Base-by-base conservation (phyloP, 64 coral and sea anemone genomes). In the Dendronephthya gigantea region DNA sequence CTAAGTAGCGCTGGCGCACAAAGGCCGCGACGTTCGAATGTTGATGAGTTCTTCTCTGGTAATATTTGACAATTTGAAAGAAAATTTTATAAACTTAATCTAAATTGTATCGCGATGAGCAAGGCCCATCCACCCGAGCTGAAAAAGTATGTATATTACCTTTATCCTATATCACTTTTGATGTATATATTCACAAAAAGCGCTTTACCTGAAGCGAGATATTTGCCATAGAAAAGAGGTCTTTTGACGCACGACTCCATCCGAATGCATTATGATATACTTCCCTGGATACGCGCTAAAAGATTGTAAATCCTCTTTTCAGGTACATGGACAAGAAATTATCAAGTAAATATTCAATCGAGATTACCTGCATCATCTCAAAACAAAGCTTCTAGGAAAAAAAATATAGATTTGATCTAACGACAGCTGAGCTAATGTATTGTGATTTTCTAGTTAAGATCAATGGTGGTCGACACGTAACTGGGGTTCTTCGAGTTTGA, bases 291-390 rank as follows among this genome's bases (percentile, higher is more conserved):
- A n/a, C n/a, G n/a, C n/a, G 13, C 38, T 29, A 55, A 7, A 32
- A 2, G 0, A 1, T 10, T 23, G 1, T 48, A 51, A 22, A 81
- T 40, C 55, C 85, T 87, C 29, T 17, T 93, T 74, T 81, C 45
- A 97, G 94, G 83, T 97, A 97, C 82, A 97, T 97, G 94, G 94
- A 97, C 83, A 97, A 93, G 33, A 93, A 90, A 82, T 25, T 97
- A 50, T 93, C 91, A 85, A 69, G 94, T 97, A 89, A 91, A 92
- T 97, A 82, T 52, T 22, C 17, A 41, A 48, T 10, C 45, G 12
- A 10, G 8, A 1, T 50, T 38, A 22, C 14, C 14, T 32, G 16
- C 17, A 19, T 9, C 35, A 50, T 12, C 4, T 29, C 75, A 27
- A 81, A 37, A n/a, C n/a, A 2, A 52, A 52, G 16, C 23, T 88